A percentile compares a stretch with the other conserved stretches of the same genome.
Evolutionary conservation across 2,888 invertebrate species (phyloP).

Genomic region (Tyria jacobaeae): DNA sequence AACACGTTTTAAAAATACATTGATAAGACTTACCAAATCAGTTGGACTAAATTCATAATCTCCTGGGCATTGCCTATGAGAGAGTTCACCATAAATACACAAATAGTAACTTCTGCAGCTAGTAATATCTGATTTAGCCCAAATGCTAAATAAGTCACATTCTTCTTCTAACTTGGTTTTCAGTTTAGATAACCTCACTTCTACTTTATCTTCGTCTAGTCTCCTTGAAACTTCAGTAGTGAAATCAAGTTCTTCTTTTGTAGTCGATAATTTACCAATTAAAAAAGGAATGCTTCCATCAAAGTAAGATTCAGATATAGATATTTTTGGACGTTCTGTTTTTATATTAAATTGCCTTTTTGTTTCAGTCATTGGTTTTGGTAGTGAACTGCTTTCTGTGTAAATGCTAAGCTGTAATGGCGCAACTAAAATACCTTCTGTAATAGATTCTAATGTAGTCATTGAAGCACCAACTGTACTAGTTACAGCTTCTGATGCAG

Average conservation of each 20-base stretch:
- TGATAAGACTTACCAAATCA: slow-evolving; percentile 13
- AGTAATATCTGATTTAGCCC: slow-evolving; percentile 7
- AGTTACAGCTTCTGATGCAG: neutral
- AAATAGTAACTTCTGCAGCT: slow-evolving; percentile 28
- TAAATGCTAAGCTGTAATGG: neutral
- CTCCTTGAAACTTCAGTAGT: neutral
- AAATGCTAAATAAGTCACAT: neutral
- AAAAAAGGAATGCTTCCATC: neutral
- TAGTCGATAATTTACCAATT: neutral
- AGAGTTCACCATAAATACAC: slow-evolving; percentile 18
- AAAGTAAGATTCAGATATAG: neutral
- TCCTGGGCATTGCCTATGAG: slow-evolving; percentile 13
- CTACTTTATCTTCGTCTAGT: neutral
- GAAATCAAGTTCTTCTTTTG: neutral
- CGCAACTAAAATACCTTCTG: too few relatives aligned
- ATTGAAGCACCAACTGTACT: too few relatives aligned
- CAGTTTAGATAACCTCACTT: neutral
- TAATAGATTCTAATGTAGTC: too few relatives aligned
- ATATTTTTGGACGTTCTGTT: too few relatives aligned
- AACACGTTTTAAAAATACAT: neutral
- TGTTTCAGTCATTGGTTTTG: too few relatives aligned
- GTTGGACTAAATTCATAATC: slow-evolving; percentile 16
- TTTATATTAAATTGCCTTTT: too few relatives aligned
- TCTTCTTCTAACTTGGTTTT: neutral
- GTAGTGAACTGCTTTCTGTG: too few relatives aligned